Conservation (phyloP, 2,113 vertebrate species). For the Pitta sordida region DNA sequence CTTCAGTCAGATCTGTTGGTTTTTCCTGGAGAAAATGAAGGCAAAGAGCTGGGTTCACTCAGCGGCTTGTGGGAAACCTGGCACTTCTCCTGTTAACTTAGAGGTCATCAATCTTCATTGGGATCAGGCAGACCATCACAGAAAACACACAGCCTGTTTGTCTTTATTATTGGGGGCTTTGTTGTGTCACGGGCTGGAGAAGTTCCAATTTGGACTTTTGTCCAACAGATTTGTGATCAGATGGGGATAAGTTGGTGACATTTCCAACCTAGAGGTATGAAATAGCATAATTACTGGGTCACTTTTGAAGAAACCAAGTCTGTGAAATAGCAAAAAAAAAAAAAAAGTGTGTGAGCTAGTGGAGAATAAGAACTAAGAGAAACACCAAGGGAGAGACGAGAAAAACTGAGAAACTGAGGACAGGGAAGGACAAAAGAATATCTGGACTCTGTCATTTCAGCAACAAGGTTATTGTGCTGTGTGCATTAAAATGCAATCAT, state of each 20-base stretch:
- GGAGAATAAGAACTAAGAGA: neutral
- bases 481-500: neutral
- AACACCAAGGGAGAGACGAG: neutral
- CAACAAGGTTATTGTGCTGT: neutral
- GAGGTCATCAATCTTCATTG: constrained; percentile 72
- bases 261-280: neutral
- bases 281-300: constrained; percentile 1
- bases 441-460: neutral
- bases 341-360: neutral
- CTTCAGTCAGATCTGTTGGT: constrained; percentile 31
- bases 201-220: constrained; percentile 54
- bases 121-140: constrained; percentile 65
- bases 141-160: constrained; percentile 71
- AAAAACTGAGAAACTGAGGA: constrained; percentile 8
- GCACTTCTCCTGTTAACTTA: constrained; percentile 55
- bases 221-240: neutral
- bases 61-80: constrained; percentile 37
- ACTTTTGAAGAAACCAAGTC: neutral
- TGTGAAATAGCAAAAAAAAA: neutral
- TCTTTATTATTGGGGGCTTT: constrained; percentile 73
- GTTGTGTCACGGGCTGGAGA: constrained; percentile 68
- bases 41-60: constrained; percentile 26
- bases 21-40: constrained; percentile 46
- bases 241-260: neutral
- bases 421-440: constrained; percentile 38